These are phyloP conservation scores for Chionis minor DNA, from an alignment of 2,113 vertebrate species.

Conservation along the genomic window DNA sequence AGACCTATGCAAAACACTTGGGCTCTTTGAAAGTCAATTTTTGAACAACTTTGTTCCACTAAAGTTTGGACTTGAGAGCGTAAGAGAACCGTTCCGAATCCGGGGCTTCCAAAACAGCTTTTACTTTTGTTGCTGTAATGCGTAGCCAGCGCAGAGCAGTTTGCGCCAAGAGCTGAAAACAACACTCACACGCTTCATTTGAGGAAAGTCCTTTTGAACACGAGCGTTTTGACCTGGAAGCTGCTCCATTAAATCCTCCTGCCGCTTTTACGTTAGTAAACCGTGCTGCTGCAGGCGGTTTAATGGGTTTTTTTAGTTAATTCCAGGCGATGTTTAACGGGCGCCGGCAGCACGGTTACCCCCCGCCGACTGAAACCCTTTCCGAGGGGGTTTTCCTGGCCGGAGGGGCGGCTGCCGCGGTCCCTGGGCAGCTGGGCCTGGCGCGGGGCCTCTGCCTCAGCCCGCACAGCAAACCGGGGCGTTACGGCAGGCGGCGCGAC, in stretches of 20 bases:
- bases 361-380: fast-evolving
- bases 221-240: neutral
- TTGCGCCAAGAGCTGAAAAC: neutral
- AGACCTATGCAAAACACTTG: neutral
- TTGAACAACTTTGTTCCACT: neutral
- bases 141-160: neutral
- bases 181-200: fast-evolving
- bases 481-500: fast-evolving
- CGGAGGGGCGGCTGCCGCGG: fast-evolving
- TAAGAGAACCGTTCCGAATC: neutral
- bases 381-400: fast-evolving
- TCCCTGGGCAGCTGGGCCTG: neutral
- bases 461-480: fast-evolving
- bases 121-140: neutral
- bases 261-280: neutral
- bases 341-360: no score
- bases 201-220: neutral
- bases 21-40: neutral
- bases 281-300: fast-evolving
- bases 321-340: no score
- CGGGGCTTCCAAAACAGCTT: neutral
- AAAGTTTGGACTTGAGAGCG: neutral
- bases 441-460: fast-evolving
- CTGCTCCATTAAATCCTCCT: neutral
- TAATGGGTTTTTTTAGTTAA: neutral